These are phyloP conservation scores for Pseudochirops corinnae DNA, from an alignment of 2,797 vertebrate species.

Conservation along the genomic window DNA sequence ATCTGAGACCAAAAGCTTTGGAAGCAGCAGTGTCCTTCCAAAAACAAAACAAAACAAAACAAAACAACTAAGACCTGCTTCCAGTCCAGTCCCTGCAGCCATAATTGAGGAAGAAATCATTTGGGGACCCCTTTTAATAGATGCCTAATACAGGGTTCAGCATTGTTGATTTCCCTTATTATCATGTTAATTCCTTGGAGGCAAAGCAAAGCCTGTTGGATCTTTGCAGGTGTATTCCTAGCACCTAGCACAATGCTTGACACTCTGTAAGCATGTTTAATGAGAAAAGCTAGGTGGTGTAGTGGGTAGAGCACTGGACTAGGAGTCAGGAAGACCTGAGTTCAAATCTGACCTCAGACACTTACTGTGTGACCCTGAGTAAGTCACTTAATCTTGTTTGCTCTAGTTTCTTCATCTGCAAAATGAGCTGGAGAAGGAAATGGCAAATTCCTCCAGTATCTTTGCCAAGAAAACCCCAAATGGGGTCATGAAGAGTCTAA, in stretches of 20 bases:
- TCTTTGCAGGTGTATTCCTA: background rate
- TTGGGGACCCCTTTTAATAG: background rate
- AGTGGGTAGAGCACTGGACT: background rate
- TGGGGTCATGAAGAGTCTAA: background rate
- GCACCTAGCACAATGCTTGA: background rate
- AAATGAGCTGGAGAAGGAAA: background rate
- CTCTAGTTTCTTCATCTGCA: background rate
- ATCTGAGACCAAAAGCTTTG: background rate
- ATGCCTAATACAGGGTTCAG: background rate
- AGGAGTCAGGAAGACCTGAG: background rate
- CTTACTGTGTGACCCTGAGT: background rate
- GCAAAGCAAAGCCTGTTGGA: background rate
- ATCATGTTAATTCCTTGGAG: background rate
- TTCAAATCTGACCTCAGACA: background rate
- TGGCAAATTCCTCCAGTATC: background rate
- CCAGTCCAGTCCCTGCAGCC: background rate
- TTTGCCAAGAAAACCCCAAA: background rate
- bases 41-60: background rate
- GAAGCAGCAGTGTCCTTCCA: background rate
- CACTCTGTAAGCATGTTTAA: background rate
- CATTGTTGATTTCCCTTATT: background rate
- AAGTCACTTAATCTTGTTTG: background rate
- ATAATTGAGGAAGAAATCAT: background rate
- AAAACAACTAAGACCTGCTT: background rate
- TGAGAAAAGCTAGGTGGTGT: background rate